Evolutionary conservation across 2,797 vertebrate species (phyloP).

Genomic region (Hyperoplus lanceolatus): DNA sequence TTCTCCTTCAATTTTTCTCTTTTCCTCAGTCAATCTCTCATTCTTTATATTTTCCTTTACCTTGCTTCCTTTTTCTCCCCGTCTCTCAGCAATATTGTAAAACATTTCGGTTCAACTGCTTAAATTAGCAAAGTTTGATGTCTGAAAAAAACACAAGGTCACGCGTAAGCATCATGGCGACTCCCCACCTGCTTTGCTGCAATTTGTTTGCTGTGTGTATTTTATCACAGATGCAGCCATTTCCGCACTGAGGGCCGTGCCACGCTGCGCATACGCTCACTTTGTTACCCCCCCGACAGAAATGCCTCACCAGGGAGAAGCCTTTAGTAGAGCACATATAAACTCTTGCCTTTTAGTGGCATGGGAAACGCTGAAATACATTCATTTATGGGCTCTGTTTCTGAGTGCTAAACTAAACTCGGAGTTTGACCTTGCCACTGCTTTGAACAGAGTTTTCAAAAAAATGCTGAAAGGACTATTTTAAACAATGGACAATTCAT

Average conservation of each 20-base stretch:
- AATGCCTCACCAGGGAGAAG: conserved; percentile 78
- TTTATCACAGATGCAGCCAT: conserved; percentile 76
- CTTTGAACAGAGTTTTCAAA: conserved; percentile 34
- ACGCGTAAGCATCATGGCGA: conserved; percentile 30
- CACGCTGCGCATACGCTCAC: conserved; percentile 73
- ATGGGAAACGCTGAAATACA: conserved; percentile 72
- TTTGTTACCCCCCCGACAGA: conserved; percentile 78
- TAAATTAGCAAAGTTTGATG: conserved; percentile 66
- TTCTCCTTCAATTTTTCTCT: conserved; percentile 32
- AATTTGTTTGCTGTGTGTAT: conserved; percentile 60
- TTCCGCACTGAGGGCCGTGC: conserved; percentile 57
- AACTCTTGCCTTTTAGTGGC: conserved; percentile 77
- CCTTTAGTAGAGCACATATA: conserved; percentile 78
- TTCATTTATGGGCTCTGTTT: conserved; percentile 69
- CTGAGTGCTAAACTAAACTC: conserved; percentile 65
- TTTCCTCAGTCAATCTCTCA: conserved; percentile 17
- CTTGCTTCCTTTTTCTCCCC: conserved; percentile 16
- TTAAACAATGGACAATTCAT: conserved; percentile 72
- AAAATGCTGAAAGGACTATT: conserved; percentile 58
- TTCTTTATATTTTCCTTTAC: not conserved
- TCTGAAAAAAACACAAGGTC: conserved; percentile 67
- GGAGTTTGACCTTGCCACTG: conserved; percentile 72
- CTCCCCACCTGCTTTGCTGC: conserved; percentile 71
- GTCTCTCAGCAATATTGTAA: conserved; percentile 53
- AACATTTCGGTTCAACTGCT: conserved; percentile 59